phyloP scores from a whole-genome alignment of 2,888 invertebrate genomes.

The Ditula angustiorana region DNA sequence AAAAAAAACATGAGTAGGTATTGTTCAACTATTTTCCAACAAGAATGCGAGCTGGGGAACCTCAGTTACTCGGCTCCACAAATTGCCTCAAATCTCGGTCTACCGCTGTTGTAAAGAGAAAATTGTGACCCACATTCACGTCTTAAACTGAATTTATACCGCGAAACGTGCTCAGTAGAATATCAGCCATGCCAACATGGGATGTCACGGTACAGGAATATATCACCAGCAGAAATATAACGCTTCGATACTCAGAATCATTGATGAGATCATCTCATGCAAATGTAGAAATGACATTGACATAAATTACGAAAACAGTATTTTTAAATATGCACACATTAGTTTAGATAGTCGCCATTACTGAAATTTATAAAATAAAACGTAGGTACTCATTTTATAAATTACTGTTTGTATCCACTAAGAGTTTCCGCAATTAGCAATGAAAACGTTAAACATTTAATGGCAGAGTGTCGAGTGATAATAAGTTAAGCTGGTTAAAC shows the following conservation, averaged over 20 bases:
- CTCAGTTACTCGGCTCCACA: constrained; percentile 9
- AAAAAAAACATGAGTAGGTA: too few relatives aligned
- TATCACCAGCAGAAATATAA: constrained; percentile 53
- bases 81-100: constrained; percentile 24
- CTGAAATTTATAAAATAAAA: neutral
- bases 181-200: constrained; percentile 68
- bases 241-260: constrained; percentile 54
- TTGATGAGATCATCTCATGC: constrained; percentile 69
- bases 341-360: neutral
- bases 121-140: constrained; percentile 68
- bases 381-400: neutral
- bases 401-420: neutral
- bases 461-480: neutral
- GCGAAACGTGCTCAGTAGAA: constrained; percentile 57
- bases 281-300: constrained; percentile 39
- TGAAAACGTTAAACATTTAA: neutral
- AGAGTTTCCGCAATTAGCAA: neutral
- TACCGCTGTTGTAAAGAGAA: constrained; percentile 40
- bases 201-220: constrained; percentile 78
- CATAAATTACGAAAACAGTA: constrained; percentile 18
- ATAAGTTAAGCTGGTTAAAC: neutral
- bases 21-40: neutral
- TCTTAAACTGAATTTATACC: constrained; percentile 76
- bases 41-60: constrained; percentile 14
- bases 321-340: constrained; percentile 16